Conservation (phyloP, 2,888 invertebrate species). For the Antheraea yamamai region DNA sequence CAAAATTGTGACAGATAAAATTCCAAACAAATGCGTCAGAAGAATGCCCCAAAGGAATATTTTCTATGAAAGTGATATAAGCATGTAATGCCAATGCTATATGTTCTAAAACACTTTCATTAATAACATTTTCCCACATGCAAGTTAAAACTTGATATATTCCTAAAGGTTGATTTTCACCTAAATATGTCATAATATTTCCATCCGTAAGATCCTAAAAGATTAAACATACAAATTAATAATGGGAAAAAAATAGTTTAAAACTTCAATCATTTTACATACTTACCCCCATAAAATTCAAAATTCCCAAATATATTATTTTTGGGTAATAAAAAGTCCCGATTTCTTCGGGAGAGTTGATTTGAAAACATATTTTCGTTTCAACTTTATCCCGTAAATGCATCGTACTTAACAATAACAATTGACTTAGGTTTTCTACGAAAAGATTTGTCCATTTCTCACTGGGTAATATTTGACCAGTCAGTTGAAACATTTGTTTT, state of each 20-base stretch:
- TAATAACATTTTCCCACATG: slow-evolving; percentile 73
- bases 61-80: slow-evolving; percentile 77
- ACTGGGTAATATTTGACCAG: slow-evolving; percentile 56
- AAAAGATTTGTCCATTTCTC: slow-evolving; percentile 66
- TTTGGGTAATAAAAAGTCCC: slow-evolving; percentile 68
- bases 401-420: slow-evolving; percentile 56
- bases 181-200: slow-evolving; percentile 63
- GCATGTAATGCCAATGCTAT: slow-evolving; percentile 81
- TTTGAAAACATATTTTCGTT: slow-evolving; percentile 51
- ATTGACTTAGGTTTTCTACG: slow-evolving; percentile 62
- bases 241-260: background rate
- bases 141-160: slow-evolving; percentile 79
- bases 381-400: slow-evolving; percentile 62
- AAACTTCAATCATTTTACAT: background rate
- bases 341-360: slow-evolving; percentile 50
- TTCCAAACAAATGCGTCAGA: slow-evolving; percentile 81
- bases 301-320: slow-evolving; percentile 58
- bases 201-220: slow-evolving; percentile 59
- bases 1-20: slow-evolving; percentile 79
- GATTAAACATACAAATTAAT: background rate
- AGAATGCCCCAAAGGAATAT: slow-evolving; percentile 60
- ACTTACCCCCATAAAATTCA: slow-evolving; percentile 74
- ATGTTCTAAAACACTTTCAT: slow-evolving; percentile 71
- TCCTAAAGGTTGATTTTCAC: slow-evolving; percentile 69
- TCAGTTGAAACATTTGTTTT: slow-evolving; percentile 55